A percentile compares a stretch with the other conserved stretches of the same genome.
Conservation (phyloP, 2,888 invertebrate species). For the Ormyrus nitidulus region DNA sequence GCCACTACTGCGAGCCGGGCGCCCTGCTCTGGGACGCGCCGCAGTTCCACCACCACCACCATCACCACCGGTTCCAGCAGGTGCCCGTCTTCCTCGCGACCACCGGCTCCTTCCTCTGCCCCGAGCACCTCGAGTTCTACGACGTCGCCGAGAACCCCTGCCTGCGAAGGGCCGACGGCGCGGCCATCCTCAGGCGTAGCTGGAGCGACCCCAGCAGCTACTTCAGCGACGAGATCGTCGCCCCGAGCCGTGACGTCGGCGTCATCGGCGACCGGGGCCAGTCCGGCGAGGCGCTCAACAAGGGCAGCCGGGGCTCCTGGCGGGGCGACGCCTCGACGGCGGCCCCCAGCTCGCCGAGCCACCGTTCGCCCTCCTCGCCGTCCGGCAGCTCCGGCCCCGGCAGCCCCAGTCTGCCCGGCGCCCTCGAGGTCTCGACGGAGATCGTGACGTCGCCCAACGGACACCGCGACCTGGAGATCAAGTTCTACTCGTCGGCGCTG, state of each 20-base stretch:
- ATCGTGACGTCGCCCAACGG: slow-evolving; percentile 87
- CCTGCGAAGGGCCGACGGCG: slow-evolving; percentile 58
- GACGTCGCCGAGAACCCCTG: slow-evolving; percentile 74
- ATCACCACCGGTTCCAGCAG: slow-evolving; percentile 56
- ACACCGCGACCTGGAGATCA: slow-evolving; percentile 87
- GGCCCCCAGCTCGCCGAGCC: slow-evolving; percentile 58
- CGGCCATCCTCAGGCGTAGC: slow-evolving; percentile 77
- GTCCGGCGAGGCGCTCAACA: slow-evolving; percentile 57
- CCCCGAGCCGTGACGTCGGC: slow-evolving; percentile 73
- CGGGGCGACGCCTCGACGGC: slow-evolving; percentile 69
- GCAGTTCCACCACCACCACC: slow-evolving; percentile 59
- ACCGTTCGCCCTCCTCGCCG: slow-evolving; percentile 57
- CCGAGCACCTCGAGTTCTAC: slow-evolving; percentile 60
- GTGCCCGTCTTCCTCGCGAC: slow-evolving; percentile 59
- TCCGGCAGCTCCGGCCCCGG: slow-evolving; percentile 51
- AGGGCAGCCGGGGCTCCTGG: slow-evolving; percentile 67
- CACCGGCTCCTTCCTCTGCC: slow-evolving; percentile 59
- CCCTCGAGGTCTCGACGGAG: slow-evolving; percentile 85
- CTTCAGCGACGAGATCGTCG: slow-evolving; percentile 69
- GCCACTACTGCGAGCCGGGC: slow-evolving; percentile 85
- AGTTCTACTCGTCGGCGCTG: slow-evolving; percentile 83
- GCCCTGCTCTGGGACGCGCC: slow-evolving; percentile 85
- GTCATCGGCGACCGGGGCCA: slow-evolving; percentile 73
- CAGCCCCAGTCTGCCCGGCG: slow-evolving; percentile 67
- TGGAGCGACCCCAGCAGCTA: slow-evolving; percentile 81